Percentiles rank a stretch among this genome's conserved stretches.
Conservation (phyloP, 2,888 invertebrate genomes). For the Lepidonotus clava region DNA sequence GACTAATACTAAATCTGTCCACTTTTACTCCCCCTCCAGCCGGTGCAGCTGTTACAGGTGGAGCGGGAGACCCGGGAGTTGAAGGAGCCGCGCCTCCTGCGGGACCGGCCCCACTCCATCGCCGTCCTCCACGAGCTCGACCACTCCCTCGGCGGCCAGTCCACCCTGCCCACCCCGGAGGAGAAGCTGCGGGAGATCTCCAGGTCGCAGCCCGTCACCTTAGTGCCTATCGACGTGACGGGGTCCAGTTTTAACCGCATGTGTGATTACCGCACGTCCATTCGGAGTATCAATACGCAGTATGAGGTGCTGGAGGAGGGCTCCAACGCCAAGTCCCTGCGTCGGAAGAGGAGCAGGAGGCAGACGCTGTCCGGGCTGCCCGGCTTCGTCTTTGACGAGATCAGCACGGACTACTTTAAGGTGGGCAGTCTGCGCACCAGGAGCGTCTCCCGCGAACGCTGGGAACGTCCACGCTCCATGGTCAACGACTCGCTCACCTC, state of each 20-base stretch:
- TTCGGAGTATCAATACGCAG: slow-evolving; percentile 82
- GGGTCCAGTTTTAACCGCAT: slow-evolving; percentile 93
- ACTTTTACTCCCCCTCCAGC: too few relatives aligned
- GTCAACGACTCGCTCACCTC: not conserved
- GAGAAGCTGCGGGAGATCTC: slow-evolving; percentile 61
- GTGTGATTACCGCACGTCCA: slow-evolving; percentile 91
- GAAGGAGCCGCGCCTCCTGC: not conserved
- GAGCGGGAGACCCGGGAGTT: slow-evolving; percentile 43
- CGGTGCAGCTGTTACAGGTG: not conserved
- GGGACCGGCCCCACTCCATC: slow-evolving; percentile 30
- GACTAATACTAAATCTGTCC: too few relatives aligned
- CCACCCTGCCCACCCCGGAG: slow-evolving; percentile 58
- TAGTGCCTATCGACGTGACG: slow-evolving; percentile 93
- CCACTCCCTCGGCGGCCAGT: not conserved
- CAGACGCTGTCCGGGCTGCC: slow-evolving; percentile 75
- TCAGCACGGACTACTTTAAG: slow-evolving; percentile 42
- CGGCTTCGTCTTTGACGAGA: slow-evolving; percentile 54
- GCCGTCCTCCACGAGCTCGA: slow-evolving; percentile 46
- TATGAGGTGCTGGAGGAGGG: slow-evolving; percentile 56
- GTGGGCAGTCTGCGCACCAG: slow-evolving; percentile 42
- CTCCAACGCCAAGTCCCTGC: slow-evolving; percentile 54
- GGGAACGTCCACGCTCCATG: slow-evolving; percentile 56
- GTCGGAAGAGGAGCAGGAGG: slow-evolving; percentile 68
- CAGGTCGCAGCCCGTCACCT: slow-evolving; percentile 85
- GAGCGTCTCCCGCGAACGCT: slow-evolving; percentile 58